These are phyloP conservation scores for Melanchra persicariae DNA, from an alignment of 2,888 invertebrate genomes.

Conservation along the genomic window DNA sequence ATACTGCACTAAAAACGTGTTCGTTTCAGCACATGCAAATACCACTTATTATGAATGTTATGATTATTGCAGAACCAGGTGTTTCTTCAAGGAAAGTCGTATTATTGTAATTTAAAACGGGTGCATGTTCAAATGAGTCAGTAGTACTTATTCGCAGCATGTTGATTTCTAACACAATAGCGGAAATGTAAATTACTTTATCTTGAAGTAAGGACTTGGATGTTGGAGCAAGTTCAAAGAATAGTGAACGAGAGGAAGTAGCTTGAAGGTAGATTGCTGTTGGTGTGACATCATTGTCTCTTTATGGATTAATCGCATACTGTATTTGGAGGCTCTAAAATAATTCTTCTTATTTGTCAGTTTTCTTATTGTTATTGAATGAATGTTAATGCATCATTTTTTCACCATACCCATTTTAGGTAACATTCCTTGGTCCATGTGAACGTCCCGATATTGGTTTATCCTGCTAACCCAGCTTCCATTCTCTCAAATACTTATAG, in stretches of 20 bases:
- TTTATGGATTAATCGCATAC: not conserved
- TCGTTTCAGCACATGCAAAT: conserved; percentile 21
- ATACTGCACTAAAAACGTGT: conserved; percentile 46
- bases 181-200: conserved; percentile 54
- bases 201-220: conserved; percentile 22
- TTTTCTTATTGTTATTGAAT: not conserved
- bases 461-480: too few species aligned
- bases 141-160: conserved; percentile 19
- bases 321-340: not conserved
- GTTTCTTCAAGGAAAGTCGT: conserved; percentile 43
- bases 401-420: too few species aligned
- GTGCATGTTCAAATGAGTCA: conserved; percentile 49
- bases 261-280: not conserved
- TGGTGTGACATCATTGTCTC: not conserved
- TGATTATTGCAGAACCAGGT: conserved; percentile 52
- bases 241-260: not conserved
- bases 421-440: not conserved
- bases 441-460: not conserved
- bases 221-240: conserved; percentile 3
- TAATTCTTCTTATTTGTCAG: not conserved
- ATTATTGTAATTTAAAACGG: conserved; percentile 45
- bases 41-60: conserved; percentile 41
- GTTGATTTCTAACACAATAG: conserved; percentile 56
- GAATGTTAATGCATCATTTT: not conserved
- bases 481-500: too few species aligned